phyloP scores from a whole-genome alignment of 2,113 vertebrate species.

The Tichodroma muraria region DNA sequence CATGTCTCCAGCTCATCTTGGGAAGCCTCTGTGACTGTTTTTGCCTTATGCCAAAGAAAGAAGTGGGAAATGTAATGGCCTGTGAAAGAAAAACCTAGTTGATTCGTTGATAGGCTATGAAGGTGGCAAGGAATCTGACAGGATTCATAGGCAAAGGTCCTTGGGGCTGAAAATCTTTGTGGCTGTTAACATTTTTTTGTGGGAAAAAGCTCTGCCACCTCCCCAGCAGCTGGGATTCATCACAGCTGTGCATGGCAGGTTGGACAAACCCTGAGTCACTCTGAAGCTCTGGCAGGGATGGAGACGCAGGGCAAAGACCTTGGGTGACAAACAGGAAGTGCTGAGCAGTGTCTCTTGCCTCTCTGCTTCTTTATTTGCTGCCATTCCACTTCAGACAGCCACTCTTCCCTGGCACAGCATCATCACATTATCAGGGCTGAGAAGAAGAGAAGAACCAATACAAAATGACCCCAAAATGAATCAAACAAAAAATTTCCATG shows the following conservation, averaged over 20 bases:
- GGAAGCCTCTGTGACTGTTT: background rate
- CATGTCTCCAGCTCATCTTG: background rate
- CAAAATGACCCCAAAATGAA: background rate
- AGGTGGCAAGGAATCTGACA: background rate
- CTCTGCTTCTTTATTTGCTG: background rate
- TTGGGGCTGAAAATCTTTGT: background rate
- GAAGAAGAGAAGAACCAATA: background rate
- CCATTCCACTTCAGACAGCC: background rate
- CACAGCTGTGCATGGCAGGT: background rate
- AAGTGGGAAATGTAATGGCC: background rate
- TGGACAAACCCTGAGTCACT: background rate
- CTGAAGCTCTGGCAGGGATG: background rate
- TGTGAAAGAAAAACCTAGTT: background rate
- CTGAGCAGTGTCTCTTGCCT: background rate
- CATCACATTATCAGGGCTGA: rapidly evolving
- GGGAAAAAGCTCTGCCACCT: background rate
- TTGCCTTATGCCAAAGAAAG: background rate
- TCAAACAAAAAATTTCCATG: background rate
- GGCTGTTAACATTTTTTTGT: background rate
- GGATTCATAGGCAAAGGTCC: background rate
- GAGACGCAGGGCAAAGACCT: background rate
- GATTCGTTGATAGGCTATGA: background rate
- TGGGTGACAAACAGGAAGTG: background rate
- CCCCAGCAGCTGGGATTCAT: background rate
- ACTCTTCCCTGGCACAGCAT: background rate